These are phyloP conservation scores for Chrosomus eos DNA, from an alignment of 2,797 vertebrate genomes.

Conservation along the genomic window DNA sequence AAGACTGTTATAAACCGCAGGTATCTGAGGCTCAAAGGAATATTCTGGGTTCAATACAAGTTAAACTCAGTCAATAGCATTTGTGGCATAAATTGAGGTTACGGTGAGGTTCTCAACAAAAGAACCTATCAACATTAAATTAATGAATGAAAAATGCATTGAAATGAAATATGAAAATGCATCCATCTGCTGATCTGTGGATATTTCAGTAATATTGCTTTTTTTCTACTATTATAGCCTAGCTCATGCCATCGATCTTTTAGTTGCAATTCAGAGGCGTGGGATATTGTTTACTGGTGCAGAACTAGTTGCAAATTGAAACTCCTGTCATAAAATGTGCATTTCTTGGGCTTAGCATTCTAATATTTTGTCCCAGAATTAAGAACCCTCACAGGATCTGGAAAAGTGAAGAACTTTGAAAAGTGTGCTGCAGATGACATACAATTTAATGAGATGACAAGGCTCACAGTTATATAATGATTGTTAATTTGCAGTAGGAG, in stretches of 20 bases:
- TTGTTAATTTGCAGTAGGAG: constrained; percentile 36
- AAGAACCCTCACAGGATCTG: constrained; percentile 24
- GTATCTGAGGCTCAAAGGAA: background rate
- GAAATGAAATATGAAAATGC: constrained; percentile 17
- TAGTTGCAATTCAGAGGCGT: constrained; percentile 38
- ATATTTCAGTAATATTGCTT: constrained; percentile 44
- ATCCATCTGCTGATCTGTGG: constrained; percentile 19
- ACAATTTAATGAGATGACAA: constrained; percentile 34
- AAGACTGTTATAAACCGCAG: constrained; percentile 1
- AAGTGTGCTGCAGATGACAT: constrained; percentile 22
- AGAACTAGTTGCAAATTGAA: constrained; percentile 58
- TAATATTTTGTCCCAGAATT: constrained; percentile 42
- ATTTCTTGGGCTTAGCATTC: constrained; percentile 42
- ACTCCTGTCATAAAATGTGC: constrained; percentile 51
- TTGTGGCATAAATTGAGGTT: background rate
- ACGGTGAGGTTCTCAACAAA: background rate
- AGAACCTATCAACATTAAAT: background rate
- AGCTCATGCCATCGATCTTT: constrained; percentile 57
- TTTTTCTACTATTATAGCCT: constrained; percentile 47
- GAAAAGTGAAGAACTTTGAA: constrained; percentile 13
- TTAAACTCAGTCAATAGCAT: background rate
- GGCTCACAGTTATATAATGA: constrained; percentile 32
- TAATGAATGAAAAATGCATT: background rate
- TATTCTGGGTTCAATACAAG: background rate
- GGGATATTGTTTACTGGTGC: constrained; percentile 57